Evolutionary conservation across 2,113 vertebrate species (phyloP).

Genomic region (Mixornis gularis): DNA sequence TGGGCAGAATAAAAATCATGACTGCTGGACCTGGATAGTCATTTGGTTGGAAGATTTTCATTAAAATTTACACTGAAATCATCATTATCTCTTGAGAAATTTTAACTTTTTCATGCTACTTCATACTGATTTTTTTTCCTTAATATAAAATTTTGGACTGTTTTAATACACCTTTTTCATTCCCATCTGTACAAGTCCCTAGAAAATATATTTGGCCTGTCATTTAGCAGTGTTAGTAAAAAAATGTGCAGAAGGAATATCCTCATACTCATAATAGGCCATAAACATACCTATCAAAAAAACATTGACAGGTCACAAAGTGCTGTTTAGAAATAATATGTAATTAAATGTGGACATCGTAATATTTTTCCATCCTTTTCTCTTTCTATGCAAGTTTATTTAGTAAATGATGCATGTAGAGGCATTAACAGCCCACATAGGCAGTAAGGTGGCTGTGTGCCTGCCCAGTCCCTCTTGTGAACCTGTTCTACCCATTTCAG

Average conservation of each 20-base stretch:
- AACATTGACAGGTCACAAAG: background rate
- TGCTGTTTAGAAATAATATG: background rate
- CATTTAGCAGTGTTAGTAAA: background rate
- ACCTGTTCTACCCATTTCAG: background rate
- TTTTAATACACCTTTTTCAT: background rate
- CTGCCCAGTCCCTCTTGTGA: background rate
- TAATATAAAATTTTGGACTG: background rate
- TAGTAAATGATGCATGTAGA: background rate
- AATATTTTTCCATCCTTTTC: background rate
- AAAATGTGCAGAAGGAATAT: background rate
- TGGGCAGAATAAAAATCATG: background rate
- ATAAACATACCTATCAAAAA: background rate
- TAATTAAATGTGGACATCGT: background rate
- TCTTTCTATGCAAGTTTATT: background rate
- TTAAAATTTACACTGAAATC: background rate
- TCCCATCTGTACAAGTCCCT: background rate
- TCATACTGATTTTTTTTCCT: background rate
- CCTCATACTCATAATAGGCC: background rate
- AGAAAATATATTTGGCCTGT: background rate
- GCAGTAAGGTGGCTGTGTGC: background rate
- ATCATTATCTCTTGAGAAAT: background rate
- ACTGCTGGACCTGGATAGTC: background rate
- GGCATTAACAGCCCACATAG: background rate
- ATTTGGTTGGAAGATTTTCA: background rate
- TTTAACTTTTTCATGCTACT: background rate